A percentile compares a stretch with the other conserved stretches of the same genome.
These are phyloP conservation scores for Eufriesea mexicana DNA, from an alignment of 1,140 invertebrate species.

Conservation along the genomic window DNA sequence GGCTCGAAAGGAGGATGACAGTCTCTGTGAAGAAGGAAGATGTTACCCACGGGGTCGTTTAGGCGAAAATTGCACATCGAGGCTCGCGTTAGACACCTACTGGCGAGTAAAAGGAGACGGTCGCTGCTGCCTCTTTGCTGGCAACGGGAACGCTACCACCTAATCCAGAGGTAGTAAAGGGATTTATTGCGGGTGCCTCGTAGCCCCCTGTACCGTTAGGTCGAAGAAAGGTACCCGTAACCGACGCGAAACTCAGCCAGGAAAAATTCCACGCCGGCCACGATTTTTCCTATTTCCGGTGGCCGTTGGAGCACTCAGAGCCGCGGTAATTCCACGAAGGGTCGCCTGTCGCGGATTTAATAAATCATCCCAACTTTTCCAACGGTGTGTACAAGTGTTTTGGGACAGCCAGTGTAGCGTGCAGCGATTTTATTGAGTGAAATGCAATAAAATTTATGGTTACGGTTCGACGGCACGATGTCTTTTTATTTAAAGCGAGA, in stretches of 20 bases:
- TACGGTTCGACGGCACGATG: neutral
- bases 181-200: conserved; percentile 49
- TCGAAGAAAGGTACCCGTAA: neutral
- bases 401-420: neutral
- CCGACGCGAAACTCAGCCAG: neutral
- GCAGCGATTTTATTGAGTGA: neutral
- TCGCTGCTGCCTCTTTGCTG: neutral
- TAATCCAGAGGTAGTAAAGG: conserved; percentile 49
- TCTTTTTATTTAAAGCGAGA: too few relatives aligned
- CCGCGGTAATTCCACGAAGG: neutral
- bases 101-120: neutral
- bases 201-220: conserved; percentile 32
- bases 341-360: neutral
- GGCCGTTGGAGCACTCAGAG: too few relatives aligned
- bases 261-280: neutral
- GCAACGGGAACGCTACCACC: neutral
- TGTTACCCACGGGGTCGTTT: too few relatives aligned
- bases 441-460: neutral
- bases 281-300: neutral
- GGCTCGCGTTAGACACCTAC: neutral
- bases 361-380: neutral
- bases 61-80: neutral
- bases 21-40: too few relatives aligned
- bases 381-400: neutral
- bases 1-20: too few relatives aligned